phyloP scores from a whole-genome alignment of 2,888 invertebrate species.

The Crossocerus cetratus region DNA sequence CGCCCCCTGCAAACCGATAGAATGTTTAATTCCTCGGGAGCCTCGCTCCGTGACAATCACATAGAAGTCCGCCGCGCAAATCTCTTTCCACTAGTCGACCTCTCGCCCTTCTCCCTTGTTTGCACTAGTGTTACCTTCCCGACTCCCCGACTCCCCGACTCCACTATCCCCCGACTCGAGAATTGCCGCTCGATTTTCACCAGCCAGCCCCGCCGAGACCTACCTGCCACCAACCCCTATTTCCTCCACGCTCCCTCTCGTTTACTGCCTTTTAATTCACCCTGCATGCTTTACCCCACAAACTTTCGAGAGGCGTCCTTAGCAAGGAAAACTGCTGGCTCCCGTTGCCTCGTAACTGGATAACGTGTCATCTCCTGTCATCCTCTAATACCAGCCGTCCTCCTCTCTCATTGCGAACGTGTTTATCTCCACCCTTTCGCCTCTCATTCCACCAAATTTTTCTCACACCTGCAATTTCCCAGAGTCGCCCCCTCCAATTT shows the following conservation, averaged over 20 bases:
- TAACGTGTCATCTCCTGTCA: no score
- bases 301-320: no score
- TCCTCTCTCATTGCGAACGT: no score
- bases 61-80: slow-evolving; percentile 36
- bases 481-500: no score
- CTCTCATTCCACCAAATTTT: no score
- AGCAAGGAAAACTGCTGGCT: no score
- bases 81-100: slow-evolving; percentile 40
- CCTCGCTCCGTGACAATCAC: slow-evolving; percentile 33
- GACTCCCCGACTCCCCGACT: slow-evolving; percentile 16
- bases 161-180: slow-evolving; percentile 17
- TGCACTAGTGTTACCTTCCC: slow-evolving; percentile 42
- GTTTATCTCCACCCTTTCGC: no score
- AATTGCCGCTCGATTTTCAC: slow-evolving; percentile 47
- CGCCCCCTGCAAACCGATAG: slow-evolving; percentile 26
- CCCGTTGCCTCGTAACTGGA: no score
- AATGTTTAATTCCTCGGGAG: slow-evolving; percentile 54
- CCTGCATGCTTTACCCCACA: background rate
- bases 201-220: slow-evolving; percentile 16
- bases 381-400: no score
- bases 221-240: background rate
- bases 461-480: no score
- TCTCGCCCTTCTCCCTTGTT: slow-evolving; percentile 51
- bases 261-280: slow-evolving; percentile 46
- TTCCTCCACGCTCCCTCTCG: background rate